Base-by-base conservation (phyloP, 2,113 vertebrate genomes). In the Microcebus griseorufus region DNA sequence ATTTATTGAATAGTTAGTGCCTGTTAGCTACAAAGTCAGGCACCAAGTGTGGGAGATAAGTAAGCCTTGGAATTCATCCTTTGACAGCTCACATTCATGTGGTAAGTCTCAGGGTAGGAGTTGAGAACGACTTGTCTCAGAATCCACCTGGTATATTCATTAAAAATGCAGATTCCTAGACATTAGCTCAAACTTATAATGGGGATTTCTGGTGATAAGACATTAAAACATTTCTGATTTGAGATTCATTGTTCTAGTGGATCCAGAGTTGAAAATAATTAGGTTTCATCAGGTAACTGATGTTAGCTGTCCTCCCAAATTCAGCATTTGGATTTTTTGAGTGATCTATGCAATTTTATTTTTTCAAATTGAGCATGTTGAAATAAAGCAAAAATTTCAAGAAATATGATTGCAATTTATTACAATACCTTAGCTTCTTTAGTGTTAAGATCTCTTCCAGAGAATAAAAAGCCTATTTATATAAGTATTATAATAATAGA, bases 321-420 rank as follows among this genome's bases (percentile, higher is more conserved):
- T 75, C 5, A 83, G 10, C 12, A 39, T 87, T 92, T 93, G 5
- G 34, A 48, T 83, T 83, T 72, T 88, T 5, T 93, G 62, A 86
- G 18, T 29, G 5, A n/a, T 37, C 29, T 27, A 18, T 69, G 23
- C 20, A 13, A 51, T 87, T 80, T 84, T 42, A 78, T 39, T 80
- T 89, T 80, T 78, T 76, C 12, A 88, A 87, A 16, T 80, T 39
- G 22, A 76, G 17, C 39, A 27, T n/a, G 70, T 80, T 94, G 11
- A 93, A 81, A 95, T 55, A 42, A 60, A 94, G 3, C 65, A 10
- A 93, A 95, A 84, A 76, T 70, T 60, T 48, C n/a, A 70, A 69
- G 11, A 79, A 14, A 51, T 0, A 27, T 45, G 4, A 70, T 20
- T 64, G 12, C n/a, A 81, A 64, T 87, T 73, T 86, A 94, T 93